Base-by-base conservation (phyloP, 2,113 vertebrate genomes). In the Cheilinus undulatus region DNA sequence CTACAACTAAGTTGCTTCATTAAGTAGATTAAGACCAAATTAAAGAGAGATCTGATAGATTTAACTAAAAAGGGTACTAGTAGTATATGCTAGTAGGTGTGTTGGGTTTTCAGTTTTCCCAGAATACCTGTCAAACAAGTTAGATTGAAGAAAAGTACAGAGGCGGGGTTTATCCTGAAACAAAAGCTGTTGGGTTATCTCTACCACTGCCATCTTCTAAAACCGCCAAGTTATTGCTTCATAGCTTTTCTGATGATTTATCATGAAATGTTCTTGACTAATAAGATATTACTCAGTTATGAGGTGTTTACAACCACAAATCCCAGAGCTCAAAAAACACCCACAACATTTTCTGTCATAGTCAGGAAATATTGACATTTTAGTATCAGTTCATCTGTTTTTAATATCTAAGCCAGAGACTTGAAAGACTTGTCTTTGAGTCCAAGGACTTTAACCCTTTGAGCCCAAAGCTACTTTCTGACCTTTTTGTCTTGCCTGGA, bases 71-170 rank as follows among this genome's bases (percentile, higher is more conserved):
- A 32, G 20, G 13, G 23, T 53, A 30, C 22, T 6, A 24, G 46
- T 10, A 52, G 14, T 15, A 61, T 5, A 54, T 46, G 23, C 30
- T 6, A 46, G 30, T 26, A 19, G 38, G 27, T 46, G 19, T 38
- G 69, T 71, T 63, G 60, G 7, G 59, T 65, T 69, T 68, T 27
- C 63, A 22, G 73, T 67, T 68, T 73, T 78, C 42, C 32, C 53
- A 59, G 53, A 72, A 73, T 54, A 83, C 85, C 69, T 68, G 73
- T 26, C 48, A 2, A 80, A 85, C 87, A 59, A 46, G 88, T 85
- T 86, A 45, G 65, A 22, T 77, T 43, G n/a, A n/a, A 80, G 50
- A 62, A 65, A 50, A 27, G 22, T 46, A 65, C 59, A 65, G 65
- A 82, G 82, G 76, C 19, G 48, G 61, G 60, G 82, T 67, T 46